phyloP scores from a whole-genome alignment of 2,888 invertebrate species.

The Cantharis nigra region DNA sequence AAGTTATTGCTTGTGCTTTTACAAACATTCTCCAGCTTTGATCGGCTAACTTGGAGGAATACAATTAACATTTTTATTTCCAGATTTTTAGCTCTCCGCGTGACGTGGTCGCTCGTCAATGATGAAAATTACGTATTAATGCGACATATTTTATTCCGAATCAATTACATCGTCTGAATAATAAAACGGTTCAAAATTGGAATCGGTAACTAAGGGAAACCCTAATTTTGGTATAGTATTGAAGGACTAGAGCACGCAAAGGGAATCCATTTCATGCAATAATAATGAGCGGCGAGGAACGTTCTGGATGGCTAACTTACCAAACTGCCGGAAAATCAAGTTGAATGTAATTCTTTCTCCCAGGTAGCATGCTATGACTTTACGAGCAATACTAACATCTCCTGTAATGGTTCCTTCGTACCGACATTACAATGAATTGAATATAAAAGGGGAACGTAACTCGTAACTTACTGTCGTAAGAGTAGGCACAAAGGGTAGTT shows the following conservation, averaged over 20 bases:
- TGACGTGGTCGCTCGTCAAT: not conserved
- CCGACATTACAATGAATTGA: constrained; percentile 30
- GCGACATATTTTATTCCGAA: constrained; percentile 23
- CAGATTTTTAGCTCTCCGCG: not conserved
- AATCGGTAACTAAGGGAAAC: constrained; percentile 23
- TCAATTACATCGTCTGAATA: constrained; percentile 27
- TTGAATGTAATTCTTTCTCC: constrained; percentile 29
- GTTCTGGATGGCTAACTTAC: constrained; percentile 27
- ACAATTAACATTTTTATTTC: not conserved
- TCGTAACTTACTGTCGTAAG: constrained; percentile 27
- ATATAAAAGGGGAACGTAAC: constrained; percentile 32
- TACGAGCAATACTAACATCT: constrained; percentile 26
- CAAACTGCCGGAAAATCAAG: constrained; percentile 34
- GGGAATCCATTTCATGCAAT: constrained; percentile 31
- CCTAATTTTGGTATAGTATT: constrained; percentile 28
- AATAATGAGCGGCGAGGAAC: constrained; percentile 32
- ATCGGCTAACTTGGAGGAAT: constrained; percentile 3
- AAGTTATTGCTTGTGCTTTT: constrained; percentile 34
- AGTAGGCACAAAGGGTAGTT: constrained; percentile 38
- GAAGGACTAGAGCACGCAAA: constrained; percentile 30
- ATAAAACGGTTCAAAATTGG: constrained; percentile 23
- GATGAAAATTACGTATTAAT: not conserved
- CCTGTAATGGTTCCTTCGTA: constrained; percentile 28
- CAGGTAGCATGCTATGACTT: constrained; percentile 31
- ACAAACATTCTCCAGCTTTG: constrained; percentile 19